Conservation (phyloP, 2,113 vertebrate genomes). For the Podarcis cretensis region DNA sequence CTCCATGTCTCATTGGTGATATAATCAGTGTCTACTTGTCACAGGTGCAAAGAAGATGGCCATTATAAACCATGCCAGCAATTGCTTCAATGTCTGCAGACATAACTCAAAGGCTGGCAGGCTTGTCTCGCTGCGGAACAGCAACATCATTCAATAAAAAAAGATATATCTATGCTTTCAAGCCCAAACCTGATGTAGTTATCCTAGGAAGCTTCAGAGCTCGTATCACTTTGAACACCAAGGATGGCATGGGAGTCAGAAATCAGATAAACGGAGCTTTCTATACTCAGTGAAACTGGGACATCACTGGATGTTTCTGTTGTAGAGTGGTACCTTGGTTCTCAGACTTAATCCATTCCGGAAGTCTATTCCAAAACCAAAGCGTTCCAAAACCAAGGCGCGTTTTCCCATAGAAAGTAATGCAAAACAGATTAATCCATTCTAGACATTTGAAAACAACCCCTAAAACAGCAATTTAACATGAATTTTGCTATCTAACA, state of each 20-base stretch:
- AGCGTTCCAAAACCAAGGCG: no score
- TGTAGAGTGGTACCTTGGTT: not conserved
- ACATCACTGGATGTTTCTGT: not conserved
- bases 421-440: no score
- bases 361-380: no score
- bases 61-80: constrained; percentile 29
- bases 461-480: no score
- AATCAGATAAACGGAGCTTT: not conserved
- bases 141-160: constrained; percentile 27
- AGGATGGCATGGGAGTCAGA: not conserved
- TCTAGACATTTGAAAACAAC: no score
- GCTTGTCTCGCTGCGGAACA: constrained; percentile 29
- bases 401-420: no score
- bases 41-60: constrained; percentile 20
- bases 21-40: constrained; percentile 8
- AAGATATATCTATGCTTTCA: not conserved
- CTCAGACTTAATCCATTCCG: no score
- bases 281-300: not conserved
- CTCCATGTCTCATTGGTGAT: not conserved
- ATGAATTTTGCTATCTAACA: no score
- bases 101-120: constrained; percentile 24
- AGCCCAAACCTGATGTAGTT: not conserved
- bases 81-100: constrained; percentile 1
- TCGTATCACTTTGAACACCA: not conserved
- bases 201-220: not conserved